Conservation (phyloP, 2,888 invertebrate genomes). For the Sphaerophoria taeniata region DNA sequence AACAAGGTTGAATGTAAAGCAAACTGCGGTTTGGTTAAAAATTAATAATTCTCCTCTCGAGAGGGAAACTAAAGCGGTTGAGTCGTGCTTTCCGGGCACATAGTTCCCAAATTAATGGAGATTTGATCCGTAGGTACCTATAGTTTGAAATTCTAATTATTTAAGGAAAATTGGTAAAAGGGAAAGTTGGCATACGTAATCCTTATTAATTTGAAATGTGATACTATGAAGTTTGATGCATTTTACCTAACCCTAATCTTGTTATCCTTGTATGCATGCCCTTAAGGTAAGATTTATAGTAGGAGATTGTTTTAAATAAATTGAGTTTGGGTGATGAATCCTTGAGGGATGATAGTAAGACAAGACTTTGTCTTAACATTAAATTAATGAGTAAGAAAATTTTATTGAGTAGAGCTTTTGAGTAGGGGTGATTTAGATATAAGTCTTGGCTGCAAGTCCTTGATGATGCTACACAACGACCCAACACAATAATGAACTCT, state of each 20-base stretch:
- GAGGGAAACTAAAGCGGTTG: not conserved
- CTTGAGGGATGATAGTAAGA: no score
- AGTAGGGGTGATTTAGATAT: no score
- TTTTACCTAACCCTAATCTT: not conserved
- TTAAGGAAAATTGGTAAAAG: not conserved
- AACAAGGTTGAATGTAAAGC: not conserved
- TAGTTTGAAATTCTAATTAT: conserved; percentile 17
- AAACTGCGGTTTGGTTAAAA: not conserved
- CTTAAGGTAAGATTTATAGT: no score
- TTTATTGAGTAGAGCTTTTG: no score
- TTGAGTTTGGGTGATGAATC: no score
- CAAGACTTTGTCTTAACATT: no score
- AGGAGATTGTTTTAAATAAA: no score
- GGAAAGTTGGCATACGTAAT: not conserved
- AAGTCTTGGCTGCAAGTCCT: no score
- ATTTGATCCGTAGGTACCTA: not conserved
- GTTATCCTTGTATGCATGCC: no score
- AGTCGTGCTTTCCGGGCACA: not conserved
- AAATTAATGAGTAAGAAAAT: no score
- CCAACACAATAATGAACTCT: no score
- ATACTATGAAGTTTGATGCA: not conserved
- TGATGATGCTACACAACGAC: no score
- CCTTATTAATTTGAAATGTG: conserved; percentile 7
- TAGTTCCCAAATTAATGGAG: conserved; percentile 7
- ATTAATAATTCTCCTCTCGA: not conserved